Evolutionary conservation across 2,888 invertebrate genomes (phyloP).

Genomic region (Drosophila antonietae): DNA sequence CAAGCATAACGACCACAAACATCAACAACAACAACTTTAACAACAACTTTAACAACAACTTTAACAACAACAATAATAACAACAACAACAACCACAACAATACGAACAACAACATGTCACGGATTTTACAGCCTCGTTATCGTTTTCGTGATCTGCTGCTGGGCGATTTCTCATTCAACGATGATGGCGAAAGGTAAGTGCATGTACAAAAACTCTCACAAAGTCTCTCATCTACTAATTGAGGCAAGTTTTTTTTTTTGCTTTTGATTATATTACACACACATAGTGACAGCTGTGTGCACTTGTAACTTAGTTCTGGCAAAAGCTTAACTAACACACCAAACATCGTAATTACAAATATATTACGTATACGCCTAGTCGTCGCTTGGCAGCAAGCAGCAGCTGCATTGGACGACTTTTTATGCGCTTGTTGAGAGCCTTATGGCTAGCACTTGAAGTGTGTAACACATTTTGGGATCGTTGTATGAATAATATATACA

Average conservation of each 20-base stretch:
- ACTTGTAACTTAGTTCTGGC: constrained; percentile 18
- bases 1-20: constrained; percentile 57
- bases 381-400: constrained; percentile 16
- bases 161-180: constrained; percentile 91
- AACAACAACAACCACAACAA: constrained; percentile 41
- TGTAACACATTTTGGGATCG: constrained; percentile 6
- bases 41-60: constrained; percentile 36
- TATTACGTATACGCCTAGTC: constrained; percentile 63
- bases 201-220: neutral
- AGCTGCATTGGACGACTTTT: constrained; percentile 18
- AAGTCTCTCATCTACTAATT: constrained; percentile 28
- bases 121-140: constrained; percentile 88
- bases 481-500: constrained; percentile 1
- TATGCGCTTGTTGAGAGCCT: neutral
- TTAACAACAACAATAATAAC: constrained; percentile 36
- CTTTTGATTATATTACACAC: neutral
- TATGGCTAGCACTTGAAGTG: neutral
- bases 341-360: constrained; percentile 18
- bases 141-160: constrained; percentile 91
- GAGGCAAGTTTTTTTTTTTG: constrained; percentile 22
- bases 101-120: constrained; percentile 69
- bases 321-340: constrained; percentile 2
- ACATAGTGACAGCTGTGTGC: constrained; percentile 45
- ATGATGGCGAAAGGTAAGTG: constrained; percentile 91
- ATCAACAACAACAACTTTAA: constrained; percentile 33